Evolutionary conservation across 2,888 invertebrate species (phyloP).

Genomic region (Anthophora plumipes): DNA sequence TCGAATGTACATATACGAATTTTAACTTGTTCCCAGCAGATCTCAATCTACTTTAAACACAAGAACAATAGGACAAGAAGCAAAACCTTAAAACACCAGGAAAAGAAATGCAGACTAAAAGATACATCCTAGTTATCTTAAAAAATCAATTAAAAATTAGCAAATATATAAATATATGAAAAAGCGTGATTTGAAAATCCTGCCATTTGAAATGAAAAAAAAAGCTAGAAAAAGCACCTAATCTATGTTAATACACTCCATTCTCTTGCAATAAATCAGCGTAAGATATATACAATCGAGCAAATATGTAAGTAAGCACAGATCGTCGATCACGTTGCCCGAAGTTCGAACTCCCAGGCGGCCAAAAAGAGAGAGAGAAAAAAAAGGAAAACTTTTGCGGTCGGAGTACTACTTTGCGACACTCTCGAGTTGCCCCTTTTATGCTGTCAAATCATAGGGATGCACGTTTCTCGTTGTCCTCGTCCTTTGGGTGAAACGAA

Average conservation of each 20-base stretch:
- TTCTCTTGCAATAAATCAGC: background rate
- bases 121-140: background rate
- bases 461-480: constrained; percentile 47
- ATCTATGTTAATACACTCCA: background rate
- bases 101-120: background rate
- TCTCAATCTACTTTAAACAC: no score
- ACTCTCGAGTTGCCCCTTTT: constrained; percentile 30
- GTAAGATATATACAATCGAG: no score
- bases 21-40: no score
- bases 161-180: no score
- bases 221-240: background rate
- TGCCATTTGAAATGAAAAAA: background rate
- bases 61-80: no score
- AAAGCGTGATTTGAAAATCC: no score
- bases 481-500: constrained; percentile 36
- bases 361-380: background rate
- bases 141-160: no score
- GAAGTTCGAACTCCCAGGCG: constrained; percentile 21
- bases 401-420: constrained; percentile 13
- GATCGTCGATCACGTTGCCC: constrained; percentile 22
- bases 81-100: no score
- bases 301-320: background rate
- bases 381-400: background rate
- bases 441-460: constrained; percentile 44
- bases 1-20: no score